A percentile compares a stretch with the other conserved stretches of the same genome.
Evolutionary conservation across 37 sponge, comb jelly and placozoan genomes (phyloP).

Genomic region (Mnemiopsis leidyi): DNA sequence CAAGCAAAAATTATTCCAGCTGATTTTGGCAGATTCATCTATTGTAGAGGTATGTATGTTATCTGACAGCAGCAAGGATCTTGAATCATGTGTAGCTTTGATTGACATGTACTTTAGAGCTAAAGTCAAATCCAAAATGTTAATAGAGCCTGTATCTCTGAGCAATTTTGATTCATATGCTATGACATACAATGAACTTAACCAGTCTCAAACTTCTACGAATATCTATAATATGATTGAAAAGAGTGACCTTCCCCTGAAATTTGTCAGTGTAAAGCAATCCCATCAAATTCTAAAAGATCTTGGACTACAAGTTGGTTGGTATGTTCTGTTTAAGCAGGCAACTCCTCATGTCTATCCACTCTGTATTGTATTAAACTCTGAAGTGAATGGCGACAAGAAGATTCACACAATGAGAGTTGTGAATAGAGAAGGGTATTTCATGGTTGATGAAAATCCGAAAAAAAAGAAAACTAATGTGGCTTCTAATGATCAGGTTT

Average conservation of each 20-base stretch:
- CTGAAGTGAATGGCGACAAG: not conserved
- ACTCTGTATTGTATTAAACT: constrained; percentile 7
- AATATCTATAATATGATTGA: constrained; percentile 49
- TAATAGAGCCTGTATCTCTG: not conserved
- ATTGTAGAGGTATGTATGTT: not conserved
- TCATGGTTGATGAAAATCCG: not conserved
- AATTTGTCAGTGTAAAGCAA: constrained; percentile 9
- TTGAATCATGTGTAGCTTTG: constrained; percentile 10
- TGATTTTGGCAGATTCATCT: not conserved
- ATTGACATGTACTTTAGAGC: constrained; percentile 29
- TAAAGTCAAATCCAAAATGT: constrained; percentile 12
- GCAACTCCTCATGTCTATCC: constrained; percentile 4
- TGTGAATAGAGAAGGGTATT: not conserved
- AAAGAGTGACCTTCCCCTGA: not conserved
- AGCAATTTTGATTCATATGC: constrained; percentile 21
- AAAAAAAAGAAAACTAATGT: not conserved
- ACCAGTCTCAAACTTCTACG: constrained; percentile 21
- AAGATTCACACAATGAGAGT: constrained; percentile 5
- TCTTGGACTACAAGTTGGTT: constrained; percentile 34
- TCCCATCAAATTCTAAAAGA: constrained; percentile 1
- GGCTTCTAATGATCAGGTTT: not conserved
- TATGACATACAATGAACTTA: constrained; percentile 51
- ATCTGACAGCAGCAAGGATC: not conserved
- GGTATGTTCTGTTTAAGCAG: constrained; percentile 19
- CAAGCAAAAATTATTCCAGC: not conserved